Base-by-base conservation (phyloP, 2,888 invertebrate genomes). In the Cactoblastis cactorum region DNA sequence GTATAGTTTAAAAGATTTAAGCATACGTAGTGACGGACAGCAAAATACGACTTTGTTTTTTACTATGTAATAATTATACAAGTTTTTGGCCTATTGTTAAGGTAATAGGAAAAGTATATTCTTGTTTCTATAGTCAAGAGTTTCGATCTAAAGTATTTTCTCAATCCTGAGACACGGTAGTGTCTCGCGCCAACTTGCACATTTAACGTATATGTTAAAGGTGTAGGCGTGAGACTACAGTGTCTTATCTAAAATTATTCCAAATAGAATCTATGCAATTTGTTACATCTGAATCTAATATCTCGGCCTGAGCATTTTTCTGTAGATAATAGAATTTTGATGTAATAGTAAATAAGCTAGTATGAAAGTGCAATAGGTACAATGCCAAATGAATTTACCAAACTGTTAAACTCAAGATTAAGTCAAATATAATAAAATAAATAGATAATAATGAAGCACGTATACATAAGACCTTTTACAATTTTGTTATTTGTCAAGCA, bases 331-430 rank as follows among this genome's bases (percentile, higher is more conserved):
- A 28, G 17, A 28, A 43, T 24, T 24, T 37, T 37, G 28, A 37
- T 22, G 19, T 47, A 48, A 37, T 48, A 35, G 17, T 19, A 12
- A 28, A 37, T 48, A 47, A 24, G 24, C 11, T 37, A 37, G 37
- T 6, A 9, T 17, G 34, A 18, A 24, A 14, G 47, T 47, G 47
- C 49, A 39, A 49, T 49, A 49, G 38, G 32, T 49, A 49, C 33
- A 41, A 49, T 49, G 49, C 72, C 69, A 69, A 67, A 66, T 67
- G 67, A 62, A 54, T 61, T 72, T 64, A 68, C 66, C 67, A 74
- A 74, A 75, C 68, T 57, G 58, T 67, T 63, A 59, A 65, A 56
- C 59, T 53, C 58, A 51, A 48, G 9, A 37, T 32, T 32, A 37
- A 50, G 45, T 54, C 35, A 28, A 59, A 55, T 64, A 60, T 53